Percentiles rank a stretch among this genome's conserved stretches.
Evolutionary conservation across 2,113 vertebrate species (phyloP).

Genomic region (Entelurus aequoreus): DNA sequence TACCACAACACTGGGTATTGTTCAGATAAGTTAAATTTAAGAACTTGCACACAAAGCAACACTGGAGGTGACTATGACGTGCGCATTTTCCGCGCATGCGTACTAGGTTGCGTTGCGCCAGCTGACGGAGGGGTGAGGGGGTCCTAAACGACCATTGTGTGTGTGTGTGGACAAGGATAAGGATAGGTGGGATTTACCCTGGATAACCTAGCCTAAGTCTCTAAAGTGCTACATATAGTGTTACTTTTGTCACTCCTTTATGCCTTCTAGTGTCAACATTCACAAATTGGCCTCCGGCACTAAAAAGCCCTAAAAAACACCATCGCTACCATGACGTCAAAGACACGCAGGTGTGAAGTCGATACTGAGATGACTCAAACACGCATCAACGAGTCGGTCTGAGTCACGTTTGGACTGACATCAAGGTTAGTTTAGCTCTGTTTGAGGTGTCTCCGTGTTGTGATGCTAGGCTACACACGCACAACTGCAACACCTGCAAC

Average conservation of each 20-base stretch:
- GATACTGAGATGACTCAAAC: constrained; percentile 34
- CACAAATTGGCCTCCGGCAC: constrained; percentile 39
- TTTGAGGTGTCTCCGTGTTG: not conserved
- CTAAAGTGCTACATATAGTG: not conserved
- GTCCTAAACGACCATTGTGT: too few relatives aligned
- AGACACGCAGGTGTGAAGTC: constrained; percentile 44
- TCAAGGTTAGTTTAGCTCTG: constrained; percentile 24
- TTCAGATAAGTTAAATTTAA: too few relatives aligned
- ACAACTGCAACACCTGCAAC: not conserved
- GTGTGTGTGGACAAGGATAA: too few relatives aligned
- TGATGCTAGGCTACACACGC: too few relatives aligned
- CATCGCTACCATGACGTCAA: constrained; percentile 18
- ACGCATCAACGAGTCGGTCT: constrained; percentile 13
- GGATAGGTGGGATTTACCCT: too few relatives aligned
- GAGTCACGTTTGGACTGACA: constrained; percentile 15
- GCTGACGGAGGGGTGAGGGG: too few relatives aligned
- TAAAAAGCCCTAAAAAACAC: constrained; percentile 3
- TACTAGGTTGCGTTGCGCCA: too few relatives aligned
- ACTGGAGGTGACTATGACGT: too few relatives aligned
- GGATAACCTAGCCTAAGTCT: not conserved
- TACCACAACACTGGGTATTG: too few relatives aligned
- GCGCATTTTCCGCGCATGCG: too few relatives aligned
- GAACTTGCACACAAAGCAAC: too few relatives aligned
- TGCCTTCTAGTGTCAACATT: constrained; percentile 14
- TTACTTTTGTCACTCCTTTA: constrained; percentile 32